Base-by-base conservation (phyloP, 2,888 invertebrate species). In the Cosmorhoe ocellata region DNA sequence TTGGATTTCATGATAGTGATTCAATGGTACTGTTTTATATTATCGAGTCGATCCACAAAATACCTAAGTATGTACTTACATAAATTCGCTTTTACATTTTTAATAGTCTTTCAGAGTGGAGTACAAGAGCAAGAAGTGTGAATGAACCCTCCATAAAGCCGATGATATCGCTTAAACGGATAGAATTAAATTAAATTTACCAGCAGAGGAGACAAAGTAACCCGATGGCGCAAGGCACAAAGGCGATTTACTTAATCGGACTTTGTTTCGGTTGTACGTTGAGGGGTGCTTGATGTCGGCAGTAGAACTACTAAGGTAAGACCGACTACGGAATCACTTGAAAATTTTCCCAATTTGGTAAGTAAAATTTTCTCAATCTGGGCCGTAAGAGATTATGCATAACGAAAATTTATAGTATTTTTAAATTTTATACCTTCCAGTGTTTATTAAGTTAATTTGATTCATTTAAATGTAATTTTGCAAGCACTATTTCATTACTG, bases 211-310 rank as follows among this genome's bases (percentile, higher is more conserved):
- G 47, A 51, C 69, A 64, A 66, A 67, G 67, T 66, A 69, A 63
- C 64, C 58, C 56, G 54, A 64, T 66, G 58, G 64, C 69, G 69
- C 63, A 67, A 66, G 67, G 53, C 63, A 72, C 69, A 76, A 78
- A 82, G 74, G 75, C 69, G 76, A 76, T 79, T 77, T 73, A 71
- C 71, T 71, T 78, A 79, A 79, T 76, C 76, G 67, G 70, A 66
- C 69, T 76, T 71, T 66, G 71, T 73, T 76, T 77, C 66, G 68
- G 64, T 56, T 66, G 49, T 59, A 18, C 18, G 18, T 18, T 18
- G 18, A 18, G 53, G 58, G 27, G 24, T 32, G 27, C 38, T 12
- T 3, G 27, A 27, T n/a, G 28, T 18, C 11, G 28, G 11, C 4
- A n/a, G 33, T 14, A 33, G n/a, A 18, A 18, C 18, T 18, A 18